Percentiles rank a stretch among this genome's conserved stretches.
phyloP scores from a whole-genome alignment of 2,888 invertebrate species.

The Caenorhabditis doughertyi region DNA sequence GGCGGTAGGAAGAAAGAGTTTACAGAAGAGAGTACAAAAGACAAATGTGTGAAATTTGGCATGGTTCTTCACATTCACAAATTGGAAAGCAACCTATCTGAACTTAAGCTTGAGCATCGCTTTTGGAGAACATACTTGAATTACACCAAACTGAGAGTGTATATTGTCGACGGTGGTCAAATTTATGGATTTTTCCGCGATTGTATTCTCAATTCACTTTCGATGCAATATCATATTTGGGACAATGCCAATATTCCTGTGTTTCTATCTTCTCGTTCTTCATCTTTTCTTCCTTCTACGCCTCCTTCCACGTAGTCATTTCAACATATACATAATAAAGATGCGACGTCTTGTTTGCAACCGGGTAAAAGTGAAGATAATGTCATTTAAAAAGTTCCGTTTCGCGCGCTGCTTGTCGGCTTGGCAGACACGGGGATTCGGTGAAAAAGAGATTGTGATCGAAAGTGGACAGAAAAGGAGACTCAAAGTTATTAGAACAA shows the following conservation, averaged over 20 bases:
- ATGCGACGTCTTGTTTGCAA: conserved; percentile 43
- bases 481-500: conserved; percentile 30
- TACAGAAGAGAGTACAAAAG: conserved; percentile 12
- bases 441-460: conserved; percentile 38
- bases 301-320: conserved; percentile 16
- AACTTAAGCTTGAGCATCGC: background rate
- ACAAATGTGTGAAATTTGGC: conserved; percentile 3
- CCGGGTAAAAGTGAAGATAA: conserved; percentile 49
- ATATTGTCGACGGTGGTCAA: background rate
- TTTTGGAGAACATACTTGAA: background rate
- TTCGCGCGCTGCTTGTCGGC: conserved; percentile 9
- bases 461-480: conserved; percentile 19
- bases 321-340: conserved; percentile 49
- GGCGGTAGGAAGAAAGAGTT: conserved; percentile 22
- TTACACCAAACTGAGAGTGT: background rate
- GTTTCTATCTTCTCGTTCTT: conserved; percentile 16
- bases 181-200: conserved; percentile 40
- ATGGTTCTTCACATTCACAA: background rate
- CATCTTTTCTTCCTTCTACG: conserved; percentile 13
- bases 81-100: background rate
- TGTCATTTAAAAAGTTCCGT: conserved; percentile 60
- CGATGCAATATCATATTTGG: conserved; percentile 57
- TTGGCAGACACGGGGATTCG: conserved; percentile 33
- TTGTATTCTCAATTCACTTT: conserved; percentile 44
- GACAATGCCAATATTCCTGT: conserved; percentile 51